These are phyloP conservation scores for Epirrhoe alternata DNA, from an alignment of 2,888 invertebrate species.

Conservation along the genomic window DNA sequence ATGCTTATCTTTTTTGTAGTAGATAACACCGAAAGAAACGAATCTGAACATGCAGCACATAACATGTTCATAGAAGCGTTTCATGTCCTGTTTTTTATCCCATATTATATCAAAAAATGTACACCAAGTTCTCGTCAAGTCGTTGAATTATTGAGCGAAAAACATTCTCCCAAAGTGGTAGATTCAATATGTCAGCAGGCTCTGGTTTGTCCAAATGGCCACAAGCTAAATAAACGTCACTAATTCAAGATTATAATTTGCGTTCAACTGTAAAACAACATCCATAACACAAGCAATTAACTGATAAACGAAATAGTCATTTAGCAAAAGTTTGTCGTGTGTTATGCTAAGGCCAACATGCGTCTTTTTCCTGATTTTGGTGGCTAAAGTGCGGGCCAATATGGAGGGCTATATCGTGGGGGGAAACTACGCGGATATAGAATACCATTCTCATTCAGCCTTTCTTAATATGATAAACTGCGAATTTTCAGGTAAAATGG, in stretches of 20 bases:
- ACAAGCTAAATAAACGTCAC: neutral
- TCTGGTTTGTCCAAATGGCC: too few species aligned
- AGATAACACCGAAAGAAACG: too few species aligned
- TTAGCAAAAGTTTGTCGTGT: slow-evolving; percentile 5
- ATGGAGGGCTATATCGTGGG: slow-evolving; percentile 40
- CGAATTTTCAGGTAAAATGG: neutral
- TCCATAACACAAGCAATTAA: slow-evolving; percentile 14
- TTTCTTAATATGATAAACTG: slow-evolving; percentile 35
- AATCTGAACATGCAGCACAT: too few species aligned
- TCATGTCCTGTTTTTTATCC: too few species aligned
- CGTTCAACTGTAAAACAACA: slow-evolving; percentile 2
- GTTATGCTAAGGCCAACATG: slow-evolving; percentile 17
- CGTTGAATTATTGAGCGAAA: too few species aligned
- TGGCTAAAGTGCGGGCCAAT: slow-evolving; percentile 7
- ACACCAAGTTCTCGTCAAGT: too few species aligned
- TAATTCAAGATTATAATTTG: slow-evolving; percentile 13
- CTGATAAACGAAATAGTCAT: slow-evolving; percentile 15
- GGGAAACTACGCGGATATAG: slow-evolving; percentile 25
- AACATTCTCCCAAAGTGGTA: too few species aligned
- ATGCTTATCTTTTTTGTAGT: too few species aligned
- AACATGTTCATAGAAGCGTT: too few species aligned
- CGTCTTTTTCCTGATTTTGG: slow-evolving; percentile 7
- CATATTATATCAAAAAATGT: too few species aligned
- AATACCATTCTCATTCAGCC: slow-evolving; percentile 34
- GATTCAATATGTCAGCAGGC: too few species aligned